Conservation (phyloP, 2,888 invertebrate species). For the Argyresthia goedartella region DNA sequence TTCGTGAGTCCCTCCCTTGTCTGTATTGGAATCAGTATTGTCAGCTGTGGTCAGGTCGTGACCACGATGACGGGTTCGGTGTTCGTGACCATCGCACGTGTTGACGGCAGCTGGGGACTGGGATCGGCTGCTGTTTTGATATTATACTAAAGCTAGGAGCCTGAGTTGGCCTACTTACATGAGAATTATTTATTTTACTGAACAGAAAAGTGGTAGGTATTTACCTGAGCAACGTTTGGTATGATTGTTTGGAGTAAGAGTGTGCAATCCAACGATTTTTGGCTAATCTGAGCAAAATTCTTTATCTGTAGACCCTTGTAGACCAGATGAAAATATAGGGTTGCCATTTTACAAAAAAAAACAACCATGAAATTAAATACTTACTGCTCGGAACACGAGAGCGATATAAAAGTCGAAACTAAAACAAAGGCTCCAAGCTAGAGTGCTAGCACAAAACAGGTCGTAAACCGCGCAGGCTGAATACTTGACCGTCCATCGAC, state of each 20-base stretch:
- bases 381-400: no score
- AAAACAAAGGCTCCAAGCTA: no score
- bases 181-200: neutral
- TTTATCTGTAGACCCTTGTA: no score
- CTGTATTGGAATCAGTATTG: neutral
- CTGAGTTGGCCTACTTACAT: neutral
- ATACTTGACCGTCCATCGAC: neutral
- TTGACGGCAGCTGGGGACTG: conserved; percentile 12
- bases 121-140: conserved; percentile 1
- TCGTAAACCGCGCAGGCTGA: no score
- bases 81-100: conserved; percentile 60
- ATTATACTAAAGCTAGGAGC: neutral
- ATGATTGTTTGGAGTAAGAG: neutral
- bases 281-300: neutral
- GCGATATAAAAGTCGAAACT: no score
- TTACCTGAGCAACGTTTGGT: neutral
- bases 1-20: no score
- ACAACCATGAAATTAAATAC: no score
- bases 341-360: no score
- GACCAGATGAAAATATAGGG: no score
- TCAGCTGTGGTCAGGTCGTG: neutral
- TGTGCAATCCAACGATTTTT: no score
- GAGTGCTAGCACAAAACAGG: no score
- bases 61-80: neutral
- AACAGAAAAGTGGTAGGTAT: neutral